phyloP scores from a whole-genome alignment of 1,140 invertebrate genomes.

The Wasmannia auropunctata region DNA sequence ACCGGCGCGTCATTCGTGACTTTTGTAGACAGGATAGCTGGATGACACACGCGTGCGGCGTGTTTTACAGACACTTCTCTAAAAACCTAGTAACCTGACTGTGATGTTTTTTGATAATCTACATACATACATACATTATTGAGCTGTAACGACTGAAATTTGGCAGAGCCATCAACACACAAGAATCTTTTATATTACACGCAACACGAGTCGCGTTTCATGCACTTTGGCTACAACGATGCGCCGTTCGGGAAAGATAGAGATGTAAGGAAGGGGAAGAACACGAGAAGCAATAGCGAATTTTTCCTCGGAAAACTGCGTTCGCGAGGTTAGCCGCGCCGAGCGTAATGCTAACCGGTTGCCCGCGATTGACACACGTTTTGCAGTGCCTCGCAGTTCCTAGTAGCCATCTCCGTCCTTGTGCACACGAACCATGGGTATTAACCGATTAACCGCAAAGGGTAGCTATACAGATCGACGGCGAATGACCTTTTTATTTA shows the following conservation, averaged over 20 bases:
- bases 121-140: slow-evolving; percentile 71
- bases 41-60: neutral
- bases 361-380: slow-evolving; percentile 56
- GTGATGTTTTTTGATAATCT: slow-evolving; percentile 81
- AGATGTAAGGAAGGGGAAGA: neutral
- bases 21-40: slow-evolving; percentile 24
- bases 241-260: neutral
- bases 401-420: slow-evolving; percentile 76
- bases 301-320: slow-evolving; percentile 54
- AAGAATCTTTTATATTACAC: slow-evolving; percentile 42
- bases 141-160: slow-evolving; percentile 64
- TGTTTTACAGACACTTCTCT: slow-evolving; percentile 62
- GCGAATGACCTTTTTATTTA: slow-evolving; percentile 25
- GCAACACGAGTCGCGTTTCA: slow-evolving; percentile 37
- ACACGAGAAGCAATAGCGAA: slow-evolving; percentile 22
- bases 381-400: slow-evolving; percentile 77
- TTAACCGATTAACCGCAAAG: slow-evolving; percentile 42
- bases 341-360: slow-evolving; percentile 43
- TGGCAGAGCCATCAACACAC: slow-evolving; percentile 43
- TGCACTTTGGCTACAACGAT: slow-evolving; percentile 35
- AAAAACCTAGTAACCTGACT: slow-evolving; percentile 78
- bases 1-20: neutral
- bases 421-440: slow-evolving; percentile 60
- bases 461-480: slow-evolving; percentile 30
- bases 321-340: slow-evolving; percentile 36